A percentile compares a stretch with the other conserved stretches of the same genome.
Evolutionary conservation across 2,797 vertebrate genomes (phyloP).

Genomic region (Fratercula arctica): DNA sequence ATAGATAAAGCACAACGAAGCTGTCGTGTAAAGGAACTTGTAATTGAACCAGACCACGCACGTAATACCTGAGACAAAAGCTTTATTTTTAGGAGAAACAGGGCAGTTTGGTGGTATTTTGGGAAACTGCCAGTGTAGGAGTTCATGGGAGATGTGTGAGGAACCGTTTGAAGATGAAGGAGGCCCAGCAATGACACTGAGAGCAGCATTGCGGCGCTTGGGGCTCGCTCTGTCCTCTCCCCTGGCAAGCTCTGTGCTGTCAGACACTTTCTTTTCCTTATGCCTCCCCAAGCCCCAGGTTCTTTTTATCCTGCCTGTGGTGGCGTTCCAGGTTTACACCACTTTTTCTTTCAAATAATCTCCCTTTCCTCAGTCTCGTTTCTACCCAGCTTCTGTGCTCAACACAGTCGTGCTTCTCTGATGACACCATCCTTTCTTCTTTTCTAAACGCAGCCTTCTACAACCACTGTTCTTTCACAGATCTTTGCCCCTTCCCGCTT

Average conservation of each 20-base stretch:
- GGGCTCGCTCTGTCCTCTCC: neutral
- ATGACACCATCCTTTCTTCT: neutral
- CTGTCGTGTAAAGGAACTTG: neutral
- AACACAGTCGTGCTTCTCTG: neutral
- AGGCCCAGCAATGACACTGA: accelerated
- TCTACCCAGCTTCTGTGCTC: neutral
- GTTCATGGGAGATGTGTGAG: neutral
- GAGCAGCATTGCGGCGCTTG: neutral
- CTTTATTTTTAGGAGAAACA: neutral
- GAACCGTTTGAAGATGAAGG: neutral
- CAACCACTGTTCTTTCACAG: neutral
- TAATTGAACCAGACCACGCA: neutral
- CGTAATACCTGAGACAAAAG: neutral
- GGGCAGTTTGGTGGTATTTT: neutral
- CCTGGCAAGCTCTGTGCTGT: neutral
- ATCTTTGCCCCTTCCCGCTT: neutral
- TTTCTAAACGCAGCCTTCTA: neutral
- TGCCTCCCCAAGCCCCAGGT: neutral
- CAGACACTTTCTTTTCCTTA: neutral
- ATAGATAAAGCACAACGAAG: neutral
- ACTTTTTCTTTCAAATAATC: neutral
- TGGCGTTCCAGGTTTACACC: neutral
- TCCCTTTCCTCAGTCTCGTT: neutral
- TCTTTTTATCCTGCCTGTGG: neutral
- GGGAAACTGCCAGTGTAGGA: neutral